These are phyloP conservation scores for Tetramorium bicarinatum DNA, from an alignment of 2,888 invertebrate species.

Conservation along the genomic window DNA sequence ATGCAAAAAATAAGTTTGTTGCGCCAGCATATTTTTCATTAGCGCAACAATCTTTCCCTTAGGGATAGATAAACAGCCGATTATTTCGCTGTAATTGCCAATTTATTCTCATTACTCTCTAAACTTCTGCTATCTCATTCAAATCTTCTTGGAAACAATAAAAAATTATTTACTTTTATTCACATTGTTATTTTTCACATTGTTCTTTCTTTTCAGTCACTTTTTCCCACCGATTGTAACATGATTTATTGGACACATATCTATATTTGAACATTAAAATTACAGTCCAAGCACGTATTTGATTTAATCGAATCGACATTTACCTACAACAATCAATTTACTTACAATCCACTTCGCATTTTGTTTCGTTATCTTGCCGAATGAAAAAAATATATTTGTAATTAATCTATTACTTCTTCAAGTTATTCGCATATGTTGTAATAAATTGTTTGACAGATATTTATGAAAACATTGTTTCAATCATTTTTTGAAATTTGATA, in stretches of 20 bases:
- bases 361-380: neutral
- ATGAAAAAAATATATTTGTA: neutral
- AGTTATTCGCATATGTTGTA: neutral
- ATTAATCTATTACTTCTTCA: neutral
- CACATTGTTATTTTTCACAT: neutral
- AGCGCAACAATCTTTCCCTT: conserved; percentile 1
- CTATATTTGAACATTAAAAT: conserved; percentile 28
- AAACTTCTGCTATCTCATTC: neutral
- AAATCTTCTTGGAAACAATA: neutral
- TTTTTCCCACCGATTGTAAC: neutral
- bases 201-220: neutral
- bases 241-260: neutral
- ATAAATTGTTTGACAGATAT: neutral
- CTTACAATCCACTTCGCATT: neutral
- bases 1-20: neutral
- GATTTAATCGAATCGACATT: conserved; percentile 24
- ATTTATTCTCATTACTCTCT: neutral
- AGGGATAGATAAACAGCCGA: neutral
- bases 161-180: conserved; percentile 12
- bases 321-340: conserved; percentile 16
- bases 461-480: neutral
- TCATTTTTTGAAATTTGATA: neutral
- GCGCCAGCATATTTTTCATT: conserved; percentile 14
- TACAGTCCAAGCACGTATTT: neutral
- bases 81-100: neutral